Percentiles rank a stretch among this genome's conserved stretches.
phyloP scores from a whole-genome alignment of 92 coral and sea anemone genomes.

The Siderastrea radians region DNA sequence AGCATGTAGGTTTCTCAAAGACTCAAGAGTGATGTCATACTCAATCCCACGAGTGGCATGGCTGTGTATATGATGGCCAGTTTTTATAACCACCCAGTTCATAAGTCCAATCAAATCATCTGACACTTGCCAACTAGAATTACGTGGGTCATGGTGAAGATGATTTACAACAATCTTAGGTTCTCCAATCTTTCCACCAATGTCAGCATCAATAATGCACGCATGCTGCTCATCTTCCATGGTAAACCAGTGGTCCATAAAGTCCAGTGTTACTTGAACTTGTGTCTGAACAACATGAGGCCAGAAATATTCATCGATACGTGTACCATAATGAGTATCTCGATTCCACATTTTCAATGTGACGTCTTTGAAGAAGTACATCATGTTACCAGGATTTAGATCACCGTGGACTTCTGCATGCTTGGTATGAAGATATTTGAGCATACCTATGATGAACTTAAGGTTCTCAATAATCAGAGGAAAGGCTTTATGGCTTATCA shows the following conservation, averaged over 20 bases:
- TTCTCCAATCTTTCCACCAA: constrained; percentile 49
- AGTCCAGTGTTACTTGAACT: constrained; percentile 9
- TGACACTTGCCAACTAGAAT: constrained; percentile 41
- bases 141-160: constrained; percentile 45
- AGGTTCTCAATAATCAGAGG: constrained; percentile 16
- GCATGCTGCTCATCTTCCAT: constrained; percentile 8
- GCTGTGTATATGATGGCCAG: not conserved
- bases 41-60: constrained; percentile 5
- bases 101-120: constrained; percentile 34
- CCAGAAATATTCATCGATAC: too few species aligned
- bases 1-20: not conserved
- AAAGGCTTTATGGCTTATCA: constrained; percentile 25
- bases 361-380: constrained; percentile 10
- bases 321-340: not conserved
- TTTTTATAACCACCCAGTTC: not conserved
- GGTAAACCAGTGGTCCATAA: not conserved
- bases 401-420: constrained; percentile 19
- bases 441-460: constrained; percentile 6
- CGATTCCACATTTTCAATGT: not conserved
- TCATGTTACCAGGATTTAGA: constrained; percentile 32
- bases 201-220: constrained; percentile 36
- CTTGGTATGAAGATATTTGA: not conserved
- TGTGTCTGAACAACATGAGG: constrained; percentile 6
- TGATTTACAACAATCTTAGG: constrained; percentile 31
- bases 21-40: constrained; percentile 1